A percentile compares a stretch with the other conserved stretches of the same genome.
Conservation (phyloP, 1,140 invertebrate species). For the Lordiphosa mommai region DNA sequence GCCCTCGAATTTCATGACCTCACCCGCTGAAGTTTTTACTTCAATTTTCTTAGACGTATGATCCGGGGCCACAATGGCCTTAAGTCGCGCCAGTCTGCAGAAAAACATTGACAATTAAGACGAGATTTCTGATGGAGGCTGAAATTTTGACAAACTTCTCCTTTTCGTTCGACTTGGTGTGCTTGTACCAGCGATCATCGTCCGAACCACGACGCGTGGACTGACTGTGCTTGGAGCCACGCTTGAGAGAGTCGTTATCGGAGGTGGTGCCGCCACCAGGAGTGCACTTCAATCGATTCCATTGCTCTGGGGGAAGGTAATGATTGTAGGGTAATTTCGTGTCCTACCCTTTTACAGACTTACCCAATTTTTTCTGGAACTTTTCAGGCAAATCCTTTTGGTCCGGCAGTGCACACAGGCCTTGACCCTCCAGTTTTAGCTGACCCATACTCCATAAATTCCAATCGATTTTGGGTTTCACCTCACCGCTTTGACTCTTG, state of each 20-base stretch:
- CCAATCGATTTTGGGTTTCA: conserved; percentile 84
- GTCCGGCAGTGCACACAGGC: conserved; percentile 80
- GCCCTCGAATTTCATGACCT: conserved; percentile 89
- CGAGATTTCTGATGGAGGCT: not conserved
- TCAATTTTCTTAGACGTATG: conserved; percentile 86
- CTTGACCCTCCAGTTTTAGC: conserved; percentile 76
- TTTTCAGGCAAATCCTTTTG: conserved; percentile 84
- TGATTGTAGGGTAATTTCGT: too few species aligned
- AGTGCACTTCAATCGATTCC: conserved; percentile 83
- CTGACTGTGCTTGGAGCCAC: conserved; percentile 49
- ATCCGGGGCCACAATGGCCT: conserved; percentile 81
- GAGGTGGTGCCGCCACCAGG: conserved; percentile 48
- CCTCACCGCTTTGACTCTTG: conserved; percentile 76
- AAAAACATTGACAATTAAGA: not conserved
- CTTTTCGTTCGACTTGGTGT: conserved; percentile 62
- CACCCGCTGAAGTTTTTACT: conserved; percentile 88
- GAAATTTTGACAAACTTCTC: conserved; percentile 49
- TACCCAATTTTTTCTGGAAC: conserved; percentile 85
- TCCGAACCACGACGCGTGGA: conserved; percentile 54
- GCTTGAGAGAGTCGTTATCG: conserved; percentile 67
- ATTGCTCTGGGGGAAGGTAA: conserved; percentile 83
- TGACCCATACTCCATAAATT: conserved; percentile 84
- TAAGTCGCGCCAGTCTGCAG: conserved; percentile 83
- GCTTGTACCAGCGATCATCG: conserved; percentile 71
- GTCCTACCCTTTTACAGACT: not conserved